Percentiles rank a stretch among this genome's conserved stretches.
Conservation (phyloP, 2,113 vertebrate species). For the Microcebus ravelobensis region DNA sequence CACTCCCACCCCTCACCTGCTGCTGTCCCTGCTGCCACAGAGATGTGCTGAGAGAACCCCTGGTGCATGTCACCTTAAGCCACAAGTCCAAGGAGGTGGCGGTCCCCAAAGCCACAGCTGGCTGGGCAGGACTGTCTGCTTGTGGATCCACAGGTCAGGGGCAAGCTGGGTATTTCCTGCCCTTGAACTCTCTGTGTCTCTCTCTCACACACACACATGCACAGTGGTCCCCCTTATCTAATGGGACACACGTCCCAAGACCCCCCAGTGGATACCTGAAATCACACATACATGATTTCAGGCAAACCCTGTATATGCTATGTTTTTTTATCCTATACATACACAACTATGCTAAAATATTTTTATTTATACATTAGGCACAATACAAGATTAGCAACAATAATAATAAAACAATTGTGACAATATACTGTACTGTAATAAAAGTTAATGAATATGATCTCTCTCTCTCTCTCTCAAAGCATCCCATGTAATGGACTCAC, state of each 20-base stretch:
- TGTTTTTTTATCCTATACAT: not conserved
- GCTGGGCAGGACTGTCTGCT: not conserved
- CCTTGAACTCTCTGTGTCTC: not conserved
- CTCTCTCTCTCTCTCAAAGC: not conserved
- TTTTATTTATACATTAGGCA: not conserved
- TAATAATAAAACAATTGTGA: not conserved
- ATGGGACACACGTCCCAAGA: not conserved
- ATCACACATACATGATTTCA: not conserved
- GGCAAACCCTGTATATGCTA: not conserved
- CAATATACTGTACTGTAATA: not conserved
- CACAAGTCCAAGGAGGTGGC: not conserved
- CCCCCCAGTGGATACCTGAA: not conserved
- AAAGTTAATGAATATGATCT: not conserved
- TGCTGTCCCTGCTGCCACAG: not conserved
- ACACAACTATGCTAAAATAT: not conserved
- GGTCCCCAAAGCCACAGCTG: not conserved
- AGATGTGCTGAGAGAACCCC: not conserved
- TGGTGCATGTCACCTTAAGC: not conserved
- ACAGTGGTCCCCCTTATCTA: not conserved
- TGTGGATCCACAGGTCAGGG: accelerated
- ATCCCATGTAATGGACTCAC: not conserved
- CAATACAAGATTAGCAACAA: not conserved
- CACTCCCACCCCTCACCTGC: not conserved
- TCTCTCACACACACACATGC: not conserved
- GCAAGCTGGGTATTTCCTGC: too few species aligned